A percentile compares a stretch with the other conserved stretches of the same genome.
These are phyloP conservation scores for Caenorhabditis doughertyi DNA, from an alignment of 2,888 invertebrate genomes.

Conservation along the genomic window DNA sequence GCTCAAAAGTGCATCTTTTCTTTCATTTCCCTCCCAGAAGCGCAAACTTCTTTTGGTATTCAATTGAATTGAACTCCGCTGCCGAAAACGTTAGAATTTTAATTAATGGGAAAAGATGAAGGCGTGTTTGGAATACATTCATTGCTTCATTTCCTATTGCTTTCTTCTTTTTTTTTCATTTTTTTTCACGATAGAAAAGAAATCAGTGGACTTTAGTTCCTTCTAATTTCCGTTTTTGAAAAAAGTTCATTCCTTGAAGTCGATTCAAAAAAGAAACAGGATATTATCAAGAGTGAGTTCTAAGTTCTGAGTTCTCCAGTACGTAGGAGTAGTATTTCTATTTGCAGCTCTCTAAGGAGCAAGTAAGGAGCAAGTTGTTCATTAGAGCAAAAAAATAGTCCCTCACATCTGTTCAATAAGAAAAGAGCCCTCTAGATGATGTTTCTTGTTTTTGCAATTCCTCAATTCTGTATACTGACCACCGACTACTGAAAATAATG, in stretches of 20 bases:
- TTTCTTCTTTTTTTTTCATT: slow-evolving; percentile 9
- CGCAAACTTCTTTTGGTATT: slow-evolving; percentile 25
- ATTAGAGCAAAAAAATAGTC: slow-evolving; percentile 23
- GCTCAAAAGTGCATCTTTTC: neutral
- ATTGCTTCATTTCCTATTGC: slow-evolving; percentile 8
- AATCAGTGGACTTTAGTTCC: neutral
- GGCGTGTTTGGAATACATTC: slow-evolving; percentile 21
- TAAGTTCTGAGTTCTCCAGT: too few relatives aligned
- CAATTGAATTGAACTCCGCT: slow-evolving; percentile 36
- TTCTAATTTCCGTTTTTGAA: slow-evolving; percentile 2
- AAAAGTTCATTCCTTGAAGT: neutral
- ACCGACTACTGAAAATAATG: neutral
- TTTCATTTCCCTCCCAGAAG: neutral
- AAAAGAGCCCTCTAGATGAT: slow-evolving; percentile 6
- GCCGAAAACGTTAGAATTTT: slow-evolving; percentile 35
- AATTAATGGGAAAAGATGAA: slow-evolving; percentile 34
- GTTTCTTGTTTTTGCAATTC: slow-evolving; percentile 30
- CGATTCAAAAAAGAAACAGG: neutral
- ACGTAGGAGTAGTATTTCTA: neutral
- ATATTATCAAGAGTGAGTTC: too few relatives aligned
- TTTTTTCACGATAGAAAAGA: too few relatives aligned
- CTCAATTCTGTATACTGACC: neutral
- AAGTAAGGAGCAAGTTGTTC: slow-evolving; percentile 16
- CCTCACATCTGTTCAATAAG: slow-evolving; percentile 12
- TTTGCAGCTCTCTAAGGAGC: slow-evolving; percentile 2